Evolutionary conservation across 2,797 vertebrate species (phyloP).

Genomic region (Chaunax sp.): DNA sequence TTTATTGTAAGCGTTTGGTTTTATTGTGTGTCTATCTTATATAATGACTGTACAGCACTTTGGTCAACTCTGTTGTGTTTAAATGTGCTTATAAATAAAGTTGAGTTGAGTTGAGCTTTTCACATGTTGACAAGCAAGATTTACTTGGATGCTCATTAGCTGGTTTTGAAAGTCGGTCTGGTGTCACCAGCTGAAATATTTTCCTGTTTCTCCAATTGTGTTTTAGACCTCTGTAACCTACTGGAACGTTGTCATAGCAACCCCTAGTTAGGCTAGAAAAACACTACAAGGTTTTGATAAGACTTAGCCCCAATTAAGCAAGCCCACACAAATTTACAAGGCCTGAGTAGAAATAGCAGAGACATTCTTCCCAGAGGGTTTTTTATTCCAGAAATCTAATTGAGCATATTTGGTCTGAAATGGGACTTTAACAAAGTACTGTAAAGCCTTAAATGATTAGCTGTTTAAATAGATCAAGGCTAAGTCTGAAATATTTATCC

Average conservation of each 20-base stretch:
- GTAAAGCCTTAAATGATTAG: slow-evolving; percentile 66
- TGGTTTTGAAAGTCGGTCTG: slow-evolving; percentile 32
- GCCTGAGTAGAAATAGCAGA: slow-evolving; percentile 58
- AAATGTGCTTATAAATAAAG: too few relatives aligned
- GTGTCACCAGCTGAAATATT: slow-evolving; percentile 51
- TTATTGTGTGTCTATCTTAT: too few relatives aligned
- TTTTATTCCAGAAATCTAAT: slow-evolving; percentile 61
- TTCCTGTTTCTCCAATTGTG: slow-evolving; percentile 58
- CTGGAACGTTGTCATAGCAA: slow-evolving; percentile 67
- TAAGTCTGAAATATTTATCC: slow-evolving; percentile 49
- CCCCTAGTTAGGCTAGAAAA: slow-evolving; percentile 71
- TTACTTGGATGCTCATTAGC: slow-evolving; percentile 60
- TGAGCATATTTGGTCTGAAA: slow-evolving; percentile 61
- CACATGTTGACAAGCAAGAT: slow-evolving; percentile 31
- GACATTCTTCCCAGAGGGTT: slow-evolving; percentile 59
- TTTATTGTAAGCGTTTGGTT: too few relatives aligned
- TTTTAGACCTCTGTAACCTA: slow-evolving; percentile 63
- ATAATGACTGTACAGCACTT: too few relatives aligned
- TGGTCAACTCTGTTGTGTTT: too few relatives aligned
- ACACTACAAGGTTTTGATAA: slow-evolving; percentile 73
- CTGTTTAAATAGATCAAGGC: slow-evolving; percentile 60
- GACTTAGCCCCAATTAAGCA: slow-evolving; percentile 77
- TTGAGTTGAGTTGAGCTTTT: too few relatives aligned
- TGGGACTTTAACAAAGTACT: slow-evolving; percentile 64
- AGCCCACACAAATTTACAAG: slow-evolving; percentile 73